phyloP scores from a whole-genome alignment of 2,888 invertebrate genomes.

The Synanthedon vespiformis region DNA sequence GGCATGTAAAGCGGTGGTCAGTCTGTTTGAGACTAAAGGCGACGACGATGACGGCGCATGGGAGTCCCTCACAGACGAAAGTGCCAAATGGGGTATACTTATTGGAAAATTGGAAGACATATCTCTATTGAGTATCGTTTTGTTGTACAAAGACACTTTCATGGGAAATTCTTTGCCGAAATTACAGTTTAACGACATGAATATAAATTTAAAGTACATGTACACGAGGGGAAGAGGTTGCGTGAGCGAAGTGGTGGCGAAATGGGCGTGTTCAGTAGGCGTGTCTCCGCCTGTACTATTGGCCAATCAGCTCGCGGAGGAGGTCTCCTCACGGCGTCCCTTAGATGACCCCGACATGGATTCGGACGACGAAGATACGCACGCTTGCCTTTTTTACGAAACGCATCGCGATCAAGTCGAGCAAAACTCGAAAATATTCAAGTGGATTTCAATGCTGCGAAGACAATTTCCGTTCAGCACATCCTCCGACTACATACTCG shows the following conservation, averaged over 20 bases:
- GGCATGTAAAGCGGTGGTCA: conserved; percentile 82
- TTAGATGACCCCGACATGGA: conserved; percentile 10
- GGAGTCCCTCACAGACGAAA: conserved; percentile 88
- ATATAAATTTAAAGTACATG: conserved; percentile 76
- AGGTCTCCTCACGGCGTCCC: conserved; percentile 10
- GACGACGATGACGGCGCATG: conserved; percentile 74
- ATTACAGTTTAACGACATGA: conserved; percentile 65
- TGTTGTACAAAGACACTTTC: conserved; percentile 62
- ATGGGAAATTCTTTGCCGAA: conserved; percentile 58
- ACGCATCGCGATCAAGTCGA: conserved; percentile 42
- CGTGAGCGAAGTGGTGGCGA: conserved; percentile 89
- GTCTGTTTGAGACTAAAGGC: conserved; percentile 45
- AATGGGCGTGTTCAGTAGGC: conserved; percentile 84
- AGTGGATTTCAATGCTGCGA: conserved; percentile 74
- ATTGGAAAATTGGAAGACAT: conserved; percentile 92
- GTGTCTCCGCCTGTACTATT: conserved; percentile 74
- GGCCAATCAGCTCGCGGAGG: conserved; percentile 59
- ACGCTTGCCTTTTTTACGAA: conserved; percentile 37
- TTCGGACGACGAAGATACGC: conserved; percentile 26
- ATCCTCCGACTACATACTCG: conserved; percentile 80
- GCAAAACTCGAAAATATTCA: conserved; percentile 65
- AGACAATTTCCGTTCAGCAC: conserved; percentile 90
- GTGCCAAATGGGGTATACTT: conserved; percentile 87
- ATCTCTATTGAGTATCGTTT: conserved; percentile 80
- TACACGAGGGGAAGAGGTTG: conserved; percentile 79